Conservation (phyloP, 2,797 vertebrate genomes). For the Anomalospiza imberbis region DNA sequence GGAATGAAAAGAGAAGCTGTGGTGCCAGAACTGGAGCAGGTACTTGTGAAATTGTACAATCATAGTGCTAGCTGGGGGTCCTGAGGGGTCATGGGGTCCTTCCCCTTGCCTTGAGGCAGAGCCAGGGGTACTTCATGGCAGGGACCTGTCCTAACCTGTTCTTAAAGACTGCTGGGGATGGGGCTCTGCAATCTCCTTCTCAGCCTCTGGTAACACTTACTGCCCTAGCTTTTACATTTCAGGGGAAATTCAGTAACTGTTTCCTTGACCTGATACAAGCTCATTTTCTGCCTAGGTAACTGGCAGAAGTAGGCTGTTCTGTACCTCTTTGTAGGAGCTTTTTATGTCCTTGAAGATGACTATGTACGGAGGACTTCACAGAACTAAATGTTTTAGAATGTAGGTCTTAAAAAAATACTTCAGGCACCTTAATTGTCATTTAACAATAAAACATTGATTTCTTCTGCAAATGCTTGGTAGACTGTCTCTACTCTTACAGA, state of each 20-base stretch:
- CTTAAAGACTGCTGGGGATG: accelerated
- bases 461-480: background rate
- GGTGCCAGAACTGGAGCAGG: background rate
- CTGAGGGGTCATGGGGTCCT: background rate
- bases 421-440: background rate
- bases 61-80: background rate
- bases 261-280: background rate
- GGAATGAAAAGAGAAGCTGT: background rate
- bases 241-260: background rate
- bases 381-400: background rate
- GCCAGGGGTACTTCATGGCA: background rate
- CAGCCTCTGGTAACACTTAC: background rate
- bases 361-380: background rate
- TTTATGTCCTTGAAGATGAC: background rate
- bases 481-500: background rate
- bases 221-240: background rate
- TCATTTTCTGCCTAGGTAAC: background rate
- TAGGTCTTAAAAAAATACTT: background rate
- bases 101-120: accelerated
- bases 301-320: background rate
- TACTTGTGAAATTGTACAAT: background rate
- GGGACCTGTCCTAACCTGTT: background rate
- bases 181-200: background rate
- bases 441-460: background rate
- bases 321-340: background rate